A percentile compares a stretch with the other conserved stretches of the same genome.
phyloP scores from a whole-genome alignment of 2,113 vertebrate genomes.

The Meles meles region DNA sequence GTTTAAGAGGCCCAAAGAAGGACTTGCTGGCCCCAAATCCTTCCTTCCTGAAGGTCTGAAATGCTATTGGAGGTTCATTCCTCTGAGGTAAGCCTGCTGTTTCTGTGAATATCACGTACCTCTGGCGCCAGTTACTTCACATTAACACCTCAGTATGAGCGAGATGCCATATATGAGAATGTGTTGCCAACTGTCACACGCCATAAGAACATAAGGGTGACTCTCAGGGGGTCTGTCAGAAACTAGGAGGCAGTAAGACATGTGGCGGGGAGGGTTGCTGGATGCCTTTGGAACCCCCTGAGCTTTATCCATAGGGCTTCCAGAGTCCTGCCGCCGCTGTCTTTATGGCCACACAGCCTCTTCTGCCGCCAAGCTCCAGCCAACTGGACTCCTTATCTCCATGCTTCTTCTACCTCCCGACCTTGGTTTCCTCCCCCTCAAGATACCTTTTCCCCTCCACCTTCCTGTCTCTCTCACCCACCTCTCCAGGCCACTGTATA shows the following conservation, averaged over 20 bases:
- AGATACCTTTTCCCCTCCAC: neutral
- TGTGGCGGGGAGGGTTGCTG: accelerated
- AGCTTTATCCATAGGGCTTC: neutral
- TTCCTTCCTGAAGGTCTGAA: neutral
- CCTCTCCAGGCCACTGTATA: neutral
- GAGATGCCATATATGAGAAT: neutral
- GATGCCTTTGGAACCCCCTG: neutral
- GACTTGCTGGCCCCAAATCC: neutral
- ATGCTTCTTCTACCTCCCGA: neutral
- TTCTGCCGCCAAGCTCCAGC: neutral
- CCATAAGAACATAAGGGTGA: neutral
- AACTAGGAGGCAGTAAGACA: neutral
- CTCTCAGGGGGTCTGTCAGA: neutral
- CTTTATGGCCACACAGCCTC: neutral
- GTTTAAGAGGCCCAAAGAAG: neutral
- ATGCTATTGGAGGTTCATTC: neutral
- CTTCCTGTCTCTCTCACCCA: neutral
- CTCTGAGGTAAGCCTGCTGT: neutral
- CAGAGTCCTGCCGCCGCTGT: neutral
- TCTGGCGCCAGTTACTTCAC: neutral
- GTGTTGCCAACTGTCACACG: neutral
- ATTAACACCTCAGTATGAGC: neutral
- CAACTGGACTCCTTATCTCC: neutral
- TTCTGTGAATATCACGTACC: neutral
- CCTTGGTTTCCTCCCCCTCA: neutral